Percentiles rank a stretch among this genome's conserved stretches.
These are phyloP conservation scores for Chloropsis cyanopogon DNA, from an alignment of 2,113 vertebrate genomes.

Conservation along the genomic window DNA sequence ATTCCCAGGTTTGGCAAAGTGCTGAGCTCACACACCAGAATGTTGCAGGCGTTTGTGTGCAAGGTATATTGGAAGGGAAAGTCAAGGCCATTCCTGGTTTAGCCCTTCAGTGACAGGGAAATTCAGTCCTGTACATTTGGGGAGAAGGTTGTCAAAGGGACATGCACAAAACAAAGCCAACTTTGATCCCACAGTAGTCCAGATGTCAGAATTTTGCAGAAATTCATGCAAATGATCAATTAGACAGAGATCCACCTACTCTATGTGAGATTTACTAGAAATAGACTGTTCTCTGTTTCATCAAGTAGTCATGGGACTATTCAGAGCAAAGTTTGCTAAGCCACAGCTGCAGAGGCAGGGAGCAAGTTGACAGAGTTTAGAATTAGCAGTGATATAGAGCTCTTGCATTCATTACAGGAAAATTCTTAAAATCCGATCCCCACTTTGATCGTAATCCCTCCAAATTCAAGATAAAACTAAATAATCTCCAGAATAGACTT, in stretches of 20 bases:
- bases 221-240: not conserved
- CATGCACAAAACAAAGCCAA: not conserved
- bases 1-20: not conserved
- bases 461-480: not conserved
- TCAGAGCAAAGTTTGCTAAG: not conserved
- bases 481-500: not conserved
- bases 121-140: not conserved
- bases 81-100: not conserved
- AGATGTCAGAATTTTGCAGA: not conserved
- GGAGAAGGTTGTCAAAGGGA: not conserved
- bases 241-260: not conserved
- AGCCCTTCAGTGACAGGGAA: not conserved
- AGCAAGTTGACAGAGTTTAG: not conserved
- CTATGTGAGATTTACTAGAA: not conserved
- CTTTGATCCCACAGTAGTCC: not conserved
- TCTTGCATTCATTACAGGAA: not conserved
- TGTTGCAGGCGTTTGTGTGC: not conserved
- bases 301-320: not conserved
- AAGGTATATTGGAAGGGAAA: not conserved
- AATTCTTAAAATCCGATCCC: not conserved
- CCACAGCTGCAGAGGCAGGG: not conserved
- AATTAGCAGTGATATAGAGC: not conserved
- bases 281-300: not conserved
- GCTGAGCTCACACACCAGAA: not conserved
- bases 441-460: not conserved